A percentile compares a stretch with the other conserved stretches of the same genome.
phyloP scores from a whole-genome alignment of 2,113 vertebrate species.

The Pelusios castaneus region DNA sequence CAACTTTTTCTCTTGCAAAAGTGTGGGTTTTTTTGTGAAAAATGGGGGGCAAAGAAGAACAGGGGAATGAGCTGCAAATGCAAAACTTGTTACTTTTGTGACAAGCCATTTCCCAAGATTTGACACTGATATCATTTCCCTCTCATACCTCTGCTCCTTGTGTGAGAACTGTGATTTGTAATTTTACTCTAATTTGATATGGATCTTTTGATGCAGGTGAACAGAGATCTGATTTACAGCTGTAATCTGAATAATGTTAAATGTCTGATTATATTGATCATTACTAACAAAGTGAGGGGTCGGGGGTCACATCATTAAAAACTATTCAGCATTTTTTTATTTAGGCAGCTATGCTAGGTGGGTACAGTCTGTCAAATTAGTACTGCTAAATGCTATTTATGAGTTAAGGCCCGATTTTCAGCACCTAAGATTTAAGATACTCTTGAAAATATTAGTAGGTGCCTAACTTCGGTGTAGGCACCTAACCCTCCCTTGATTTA shows the following conservation, averaged over 20 bases:
- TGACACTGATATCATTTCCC: rapidly evolving
- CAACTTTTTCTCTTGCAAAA: background rate
- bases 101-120: background rate
- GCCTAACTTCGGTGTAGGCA: background rate
- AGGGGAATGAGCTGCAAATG: background rate
- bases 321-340: background rate
- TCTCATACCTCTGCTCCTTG: background rate
- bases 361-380: background rate
- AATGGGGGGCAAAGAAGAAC: background rate
- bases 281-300: background rate
- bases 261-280: background rate
- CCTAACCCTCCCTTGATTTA: background rate
- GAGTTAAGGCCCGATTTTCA: background rate
- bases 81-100: background rate
- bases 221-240: background rate
- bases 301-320: background rate
- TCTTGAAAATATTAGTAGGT: background rate
- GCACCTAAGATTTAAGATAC: background rate
- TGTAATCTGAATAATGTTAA: background rate
- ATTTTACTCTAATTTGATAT: background rate
- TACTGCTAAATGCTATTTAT: background rate
- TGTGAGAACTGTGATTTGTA: background rate
- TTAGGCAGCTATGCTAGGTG: background rate
- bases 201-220: background rate
- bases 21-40: background rate